Evolutionary conservation across 2,888 invertebrate species (phyloP), one percentile per base, ranked within the genome.

Genomic region (Papilio demoleus): DNA sequence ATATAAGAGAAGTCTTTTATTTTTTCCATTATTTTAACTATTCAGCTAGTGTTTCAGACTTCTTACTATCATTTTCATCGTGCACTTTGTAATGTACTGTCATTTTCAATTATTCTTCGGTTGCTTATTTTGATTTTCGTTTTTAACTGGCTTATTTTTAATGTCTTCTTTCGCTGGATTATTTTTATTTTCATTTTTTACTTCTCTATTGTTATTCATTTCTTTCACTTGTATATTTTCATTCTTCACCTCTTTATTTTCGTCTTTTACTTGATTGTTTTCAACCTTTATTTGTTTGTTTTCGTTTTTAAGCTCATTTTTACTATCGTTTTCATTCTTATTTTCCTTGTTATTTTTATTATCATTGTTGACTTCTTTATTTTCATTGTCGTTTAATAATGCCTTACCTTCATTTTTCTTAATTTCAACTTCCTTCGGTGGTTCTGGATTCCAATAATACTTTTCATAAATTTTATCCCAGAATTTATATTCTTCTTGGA

Each of bases 391-490:
- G 1, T 27, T 8, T 12, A 3, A 12, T 17, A 60, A 17, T 5
- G 14, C n/a, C 8, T 22, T 40, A 24, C 22, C 56, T 40, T 36
- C 42, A 40, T 27, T 0, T 22, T 36, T 38, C 8, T 59, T 19
- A 17, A 59, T 22, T 59, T 38, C 38, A 59, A 22, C 24, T 38
- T 64, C 62, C 62, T 70, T 70, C 2, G 78, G 78, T 8, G 83
- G 72, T 31, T 72, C 79, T 4, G 92, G 90, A 36, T 77, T 83
- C 88, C 87, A 89, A 64, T 90, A 85, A 77, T 87, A 77, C 59
- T 85, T 87, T 6, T 83, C 77, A 71, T 92, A 92, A 14, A 85
- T 76, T 71, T 79, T 81, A 70, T 88, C 78, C 92, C 92, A 92
- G 65, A 91, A 85, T 9, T 78, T 70, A 70, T 79, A 90, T 17